These are phyloP conservation scores for Chionomys nivalis DNA, from an alignment of 2,113 vertebrate genomes.

Conservation along the genomic window DNA sequence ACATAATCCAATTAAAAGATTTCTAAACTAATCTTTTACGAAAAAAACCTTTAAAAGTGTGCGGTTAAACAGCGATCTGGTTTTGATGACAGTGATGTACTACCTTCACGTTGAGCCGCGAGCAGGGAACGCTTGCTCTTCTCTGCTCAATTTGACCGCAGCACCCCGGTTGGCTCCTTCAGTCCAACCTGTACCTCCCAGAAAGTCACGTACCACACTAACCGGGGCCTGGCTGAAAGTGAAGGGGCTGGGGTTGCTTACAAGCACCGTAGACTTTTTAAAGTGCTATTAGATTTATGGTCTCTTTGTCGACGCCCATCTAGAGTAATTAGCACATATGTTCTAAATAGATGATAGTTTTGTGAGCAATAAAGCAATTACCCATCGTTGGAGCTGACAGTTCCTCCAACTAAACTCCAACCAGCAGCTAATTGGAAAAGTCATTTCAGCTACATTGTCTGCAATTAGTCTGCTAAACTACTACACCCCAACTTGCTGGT, in stretches of 20 bases:
- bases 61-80: constrained; percentile 67
- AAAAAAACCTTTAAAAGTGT: constrained; percentile 11
- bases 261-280: constrained; percentile 88
- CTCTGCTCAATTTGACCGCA: constrained; percentile 64
- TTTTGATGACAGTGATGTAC: constrained; percentile 82
- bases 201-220: constrained; percentile 7
- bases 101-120: background rate
- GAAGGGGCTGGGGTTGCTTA: constrained; percentile 71
- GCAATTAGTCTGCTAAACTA: constrained; percentile 92
- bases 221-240: constrained; percentile 29
- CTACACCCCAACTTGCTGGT: constrained; percentile 88
- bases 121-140: background rate
- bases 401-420: constrained; percentile 93
- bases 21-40: constrained; percentile 85
- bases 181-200: constrained; percentile 51
- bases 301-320: constrained; percentile 92
- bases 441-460: constrained; percentile 93
- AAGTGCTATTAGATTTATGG: constrained; percentile 95
- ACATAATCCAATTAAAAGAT: constrained; percentile 89
- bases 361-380: constrained; percentile 99
- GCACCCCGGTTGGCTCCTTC: background rate
- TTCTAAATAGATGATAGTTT: constrained; percentile 97
- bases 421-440: constrained; percentile 95
- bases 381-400: constrained; percentile 93
- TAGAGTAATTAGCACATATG: constrained; percentile 96